phyloP scores from a whole-genome alignment of 53 echinoderm and acorn worm species.

The Patiria pectinifera region DNA sequence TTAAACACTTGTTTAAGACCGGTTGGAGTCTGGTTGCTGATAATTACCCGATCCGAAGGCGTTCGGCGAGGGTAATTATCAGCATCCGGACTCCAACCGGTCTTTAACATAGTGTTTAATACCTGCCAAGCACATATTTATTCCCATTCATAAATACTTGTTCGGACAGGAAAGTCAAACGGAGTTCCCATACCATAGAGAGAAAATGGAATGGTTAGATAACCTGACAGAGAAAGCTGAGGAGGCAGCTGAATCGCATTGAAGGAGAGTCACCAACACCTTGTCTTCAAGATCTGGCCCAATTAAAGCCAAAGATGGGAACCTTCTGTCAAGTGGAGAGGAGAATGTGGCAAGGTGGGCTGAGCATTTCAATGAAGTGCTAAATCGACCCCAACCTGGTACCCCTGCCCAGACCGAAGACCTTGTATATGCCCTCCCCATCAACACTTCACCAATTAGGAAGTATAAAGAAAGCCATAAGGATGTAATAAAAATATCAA shows the following conservation, averaged over 20 bases:
- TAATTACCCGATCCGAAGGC: too few species aligned
- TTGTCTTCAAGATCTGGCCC: slow-evolving; percentile 28
- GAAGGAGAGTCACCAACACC: slow-evolving; percentile 30
- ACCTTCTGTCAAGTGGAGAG: background rate
- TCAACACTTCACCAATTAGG: slow-evolving; percentile 1
- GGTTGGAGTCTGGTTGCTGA: too few species aligned
- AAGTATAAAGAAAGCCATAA: slow-evolving; percentile 18
- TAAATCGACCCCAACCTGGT: slow-evolving; percentile 10
- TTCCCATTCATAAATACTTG: too few species aligned
- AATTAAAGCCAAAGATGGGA: background rate
- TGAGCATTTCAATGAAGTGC: too few species aligned
- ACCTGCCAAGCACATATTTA: too few species aligned
- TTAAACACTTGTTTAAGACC: too few species aligned
- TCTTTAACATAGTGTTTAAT: too few species aligned
- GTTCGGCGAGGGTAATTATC: too few species aligned
- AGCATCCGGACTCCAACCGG: too few species aligned
- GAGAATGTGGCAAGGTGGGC: background rate
- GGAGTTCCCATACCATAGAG: background rate
- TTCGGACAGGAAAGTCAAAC: slow-evolving; percentile 25
- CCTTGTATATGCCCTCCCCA: background rate
- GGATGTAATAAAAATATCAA: too few species aligned
- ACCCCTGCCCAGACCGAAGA: background rate
- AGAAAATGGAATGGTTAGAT: background rate
- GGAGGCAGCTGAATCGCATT: background rate
- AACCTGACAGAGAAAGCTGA: too few species aligned